Base-by-base conservation (phyloP, 2,113 vertebrate species). In the Phoenicopterus ruber region DNA sequence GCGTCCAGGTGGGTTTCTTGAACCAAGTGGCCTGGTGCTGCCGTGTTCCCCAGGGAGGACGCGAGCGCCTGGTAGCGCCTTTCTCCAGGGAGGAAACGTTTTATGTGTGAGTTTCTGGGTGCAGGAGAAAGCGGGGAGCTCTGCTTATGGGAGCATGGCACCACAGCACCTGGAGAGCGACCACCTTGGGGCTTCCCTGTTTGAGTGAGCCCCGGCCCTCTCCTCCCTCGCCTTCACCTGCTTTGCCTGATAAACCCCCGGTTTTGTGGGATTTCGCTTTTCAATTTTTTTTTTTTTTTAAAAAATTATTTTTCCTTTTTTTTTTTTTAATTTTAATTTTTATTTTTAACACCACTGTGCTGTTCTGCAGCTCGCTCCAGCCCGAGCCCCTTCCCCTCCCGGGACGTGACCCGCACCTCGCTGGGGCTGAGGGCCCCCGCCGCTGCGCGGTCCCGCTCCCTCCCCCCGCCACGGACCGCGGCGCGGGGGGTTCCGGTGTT, bases 31-130 rank as follows among this genome's bases (percentile, higher is more conserved):
- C 44, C 17, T 1, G 4, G 9, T 24, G 58, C 50, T 9, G 4
- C 52, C 20, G 0, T 0, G 7, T n/a, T 52, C 13, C 74, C 52
- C 0, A 3, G 36, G 42, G 29, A 40, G 11, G 7, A 3, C 17
- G 2, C 6, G 1, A 21, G 21, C 1, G 4, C 0, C 1, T 3
- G 26, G 47, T 1, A 4, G 40, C 2, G 22, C 32, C 13, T 3
- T 74, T 38, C 31, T 17, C 14, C 7, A 0, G 15, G 28, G 32
- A 31, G 13, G 7, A 11, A 2, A 2, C 17, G 6, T 38, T 29
- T 32, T 7, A 2, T 0, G 9, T 2, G 36, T 2, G 1, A 7
- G 20, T 32, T n/a, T 6, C 11, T 17, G 3, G 2, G 32, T 1
- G 0, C 2, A 17, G 82, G 19, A 5, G 3, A 2, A 5, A 32